These are phyloP conservation scores for Ondatra zibethicus DNA, from an alignment of 2,113 vertebrate species.

Conservation along the genomic window DNA sequence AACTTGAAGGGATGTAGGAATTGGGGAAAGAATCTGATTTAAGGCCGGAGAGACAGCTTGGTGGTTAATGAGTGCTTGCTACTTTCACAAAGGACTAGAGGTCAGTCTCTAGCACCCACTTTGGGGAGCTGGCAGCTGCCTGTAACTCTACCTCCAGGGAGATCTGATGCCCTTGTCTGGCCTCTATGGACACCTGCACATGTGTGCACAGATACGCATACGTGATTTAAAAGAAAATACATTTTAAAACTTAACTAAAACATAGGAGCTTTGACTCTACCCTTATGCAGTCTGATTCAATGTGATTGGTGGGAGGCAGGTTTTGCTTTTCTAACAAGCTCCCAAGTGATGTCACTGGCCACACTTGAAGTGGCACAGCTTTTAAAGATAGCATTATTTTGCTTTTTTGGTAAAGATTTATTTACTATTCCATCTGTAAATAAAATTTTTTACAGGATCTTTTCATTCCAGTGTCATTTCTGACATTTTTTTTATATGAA, in stretches of 20 bases:
- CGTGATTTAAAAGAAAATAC: neutral
- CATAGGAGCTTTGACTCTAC: neutral
- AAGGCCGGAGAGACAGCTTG: neutral
- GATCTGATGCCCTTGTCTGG: neutral
- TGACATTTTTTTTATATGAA: neutral
- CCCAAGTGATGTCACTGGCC: rapidly evolving
- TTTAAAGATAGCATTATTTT: neutral
- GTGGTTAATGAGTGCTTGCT: too few species aligned
- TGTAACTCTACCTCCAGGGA: neutral
- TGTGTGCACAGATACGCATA: neutral
- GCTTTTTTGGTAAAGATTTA: neutral
- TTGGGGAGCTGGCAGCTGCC: neutral
- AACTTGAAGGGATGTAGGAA: neutral
- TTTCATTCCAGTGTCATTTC: neutral
- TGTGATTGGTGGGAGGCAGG: neutral
- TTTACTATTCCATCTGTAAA: neutral
- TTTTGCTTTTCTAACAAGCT: neutral
- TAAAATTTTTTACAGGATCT: neutral
- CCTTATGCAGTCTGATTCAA: neutral
- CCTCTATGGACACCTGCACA: neutral
- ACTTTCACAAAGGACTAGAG: neutral
- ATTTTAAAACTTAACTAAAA: neutral
- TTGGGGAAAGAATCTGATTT: neutral
- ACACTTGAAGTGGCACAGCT: neutral
- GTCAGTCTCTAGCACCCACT: too few species aligned